Evolutionary conservation across 2,888 invertebrate genomes (phyloP).

Genomic region (Hyposoter dolosus): DNA sequence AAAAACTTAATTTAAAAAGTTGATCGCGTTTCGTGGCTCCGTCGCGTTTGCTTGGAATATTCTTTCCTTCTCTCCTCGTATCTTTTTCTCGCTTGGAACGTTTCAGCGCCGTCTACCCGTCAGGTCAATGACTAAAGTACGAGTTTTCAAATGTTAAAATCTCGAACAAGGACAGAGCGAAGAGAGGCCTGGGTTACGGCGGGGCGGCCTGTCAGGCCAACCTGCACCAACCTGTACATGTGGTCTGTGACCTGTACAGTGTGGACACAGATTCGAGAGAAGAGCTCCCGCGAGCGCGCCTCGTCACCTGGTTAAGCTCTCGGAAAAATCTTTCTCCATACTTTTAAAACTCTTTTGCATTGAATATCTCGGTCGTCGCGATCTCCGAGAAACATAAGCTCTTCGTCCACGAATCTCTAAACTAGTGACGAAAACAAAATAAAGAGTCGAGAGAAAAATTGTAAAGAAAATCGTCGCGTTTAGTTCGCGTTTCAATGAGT

Average conservation of each 20-base stretch:
- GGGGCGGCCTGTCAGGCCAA: constrained; percentile 67
- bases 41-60: not conserved
- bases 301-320: constrained; percentile 45
- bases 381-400: not conserved
- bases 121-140: constrained; percentile 76
- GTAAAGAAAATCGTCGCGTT: constrained; percentile 8
- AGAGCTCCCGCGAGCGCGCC: constrained; percentile 47
- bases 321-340: constrained; percentile 30
- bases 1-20: not conserved
- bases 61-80: constrained; percentile 29
- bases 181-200: constrained; percentile 42
- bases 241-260: constrained; percentile 69
- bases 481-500: constrained; percentile 34
- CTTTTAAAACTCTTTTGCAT: not conserved
- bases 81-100: constrained; percentile 39
- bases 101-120: constrained; percentile 78
- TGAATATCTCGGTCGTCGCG: not conserved
- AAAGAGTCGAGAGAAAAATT: not conserved
- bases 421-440: not conserved
- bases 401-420: not conserved
- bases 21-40: not conserved
- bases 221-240: constrained; percentile 69
- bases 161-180: constrained; percentile 70
- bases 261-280: constrained; percentile 37
- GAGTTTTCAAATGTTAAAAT: constrained; percentile 73